Evolutionary conservation across 1,140 invertebrate genomes (phyloP), one percentile per base, ranked within the genome.

Genomic region (Drosophila sp.): DNA sequence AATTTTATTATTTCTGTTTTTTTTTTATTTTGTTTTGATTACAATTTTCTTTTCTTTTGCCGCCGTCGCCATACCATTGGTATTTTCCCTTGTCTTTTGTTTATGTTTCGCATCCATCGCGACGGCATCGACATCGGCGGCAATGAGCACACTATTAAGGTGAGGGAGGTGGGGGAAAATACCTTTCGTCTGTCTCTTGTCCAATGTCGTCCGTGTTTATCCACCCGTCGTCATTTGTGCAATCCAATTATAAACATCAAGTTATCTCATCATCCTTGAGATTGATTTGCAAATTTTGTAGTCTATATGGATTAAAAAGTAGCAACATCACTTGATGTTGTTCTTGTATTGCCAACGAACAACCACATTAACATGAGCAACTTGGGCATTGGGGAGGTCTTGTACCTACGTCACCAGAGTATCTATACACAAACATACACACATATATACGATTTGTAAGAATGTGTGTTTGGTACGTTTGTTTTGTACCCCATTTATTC

Each of bases 401-500:
- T 6, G 25, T 44, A 61, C 25, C 33, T 38, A 17, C 23, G 60
- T 61, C 25, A 50, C 23, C 7, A 50, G 44, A 50, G 23, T 50
- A 27, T 10, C 7, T 41, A 17, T 41, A 41, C n/a, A 41, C n/a
- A 3, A 3, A 35, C 5, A 3, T 23, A 40, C 17, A 29, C 72
- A 38, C 60, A 27, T 55, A 35, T 50, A 50, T 35, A 50, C 29
- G 25, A 6, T 4, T 44, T 76, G 33, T 5, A 33, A 29, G 55
- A 69, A 60, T 76, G 60, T 69, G 50, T 35, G 57, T 75, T 63
- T 70, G 32, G 55, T 62, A 23, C 64, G 68, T 66, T 62, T 68
- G 65, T 64, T 69, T 79, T 70, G 76, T 78, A 73, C 73, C 61
- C 80, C 80, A 83, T 83, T 84, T 83, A 84, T 80, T 84, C 76